Base-by-base conservation (phyloP, 2,888 invertebrate genomes). In the Tribolium freemani region DNA sequence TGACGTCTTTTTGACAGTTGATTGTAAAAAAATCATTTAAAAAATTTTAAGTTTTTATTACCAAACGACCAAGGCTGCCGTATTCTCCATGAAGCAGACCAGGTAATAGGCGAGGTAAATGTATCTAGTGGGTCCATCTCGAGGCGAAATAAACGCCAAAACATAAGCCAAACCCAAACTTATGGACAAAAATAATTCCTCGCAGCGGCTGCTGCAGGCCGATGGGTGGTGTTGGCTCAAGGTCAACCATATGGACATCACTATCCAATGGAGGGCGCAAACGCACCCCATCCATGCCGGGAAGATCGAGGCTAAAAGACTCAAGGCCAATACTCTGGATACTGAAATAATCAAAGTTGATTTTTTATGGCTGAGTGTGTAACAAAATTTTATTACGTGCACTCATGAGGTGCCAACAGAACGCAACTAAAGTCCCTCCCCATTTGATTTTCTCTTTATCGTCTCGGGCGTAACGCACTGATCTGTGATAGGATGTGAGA, bases 81-180 rank as follows among this genome's bases (percentile, higher is more conserved):
- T 87, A 78, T 88, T 88, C 73, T 88, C 88, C 86, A 88, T 86
- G 76, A 87, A 87, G 77, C 87, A 88, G 5, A 87, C 87, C 64
- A 87, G 81, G 78, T 88, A 88, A 77, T 88, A 87, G 9, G 85
- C 87, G 30, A 87, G 75, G 76, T 88, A 88, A n/a, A 86, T 82
- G 75, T 87, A 87, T 70, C 91, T 85, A 2, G 91, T 91, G 38
- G 89, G 89, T 38, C 90, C 90, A 79, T 90, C 90, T 73, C 89
- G 85, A 3, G 90, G 88, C 73, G 91, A 90, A 73, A 91, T 87
- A 82, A 89, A 90, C 53, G 90, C 89, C 77, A 91, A 87, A 16
- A 91, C 87, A 82, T 90, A 90, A 1, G 91, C 90, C 72, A 89
- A 86, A 2, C 90, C 90, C 72, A 90, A 85, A 38, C 90, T 88